phyloP scores from a whole-genome alignment of 2,888 invertebrate genomes.

The Zygogramma bicolorata region DNA sequence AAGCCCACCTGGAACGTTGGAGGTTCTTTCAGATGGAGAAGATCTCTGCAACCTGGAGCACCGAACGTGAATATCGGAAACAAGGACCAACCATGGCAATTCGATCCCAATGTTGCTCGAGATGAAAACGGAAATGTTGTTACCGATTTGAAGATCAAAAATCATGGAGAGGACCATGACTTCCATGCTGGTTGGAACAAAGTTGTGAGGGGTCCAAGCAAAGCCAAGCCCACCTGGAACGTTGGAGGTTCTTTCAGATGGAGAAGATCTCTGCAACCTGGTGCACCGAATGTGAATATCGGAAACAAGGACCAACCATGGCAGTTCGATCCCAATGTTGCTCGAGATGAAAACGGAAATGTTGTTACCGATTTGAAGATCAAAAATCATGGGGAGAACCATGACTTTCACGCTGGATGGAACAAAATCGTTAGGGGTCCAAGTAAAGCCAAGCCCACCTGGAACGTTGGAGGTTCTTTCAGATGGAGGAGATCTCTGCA shows the following conservation, averaged over 20 bases:
- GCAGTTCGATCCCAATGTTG: neutral
- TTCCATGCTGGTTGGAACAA: neutral
- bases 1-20: too few relatives aligned
- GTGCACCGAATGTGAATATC: neutral
- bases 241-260: neutral
- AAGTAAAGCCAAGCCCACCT: conserved; percentile 33
- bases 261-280: neutral
- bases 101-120: neutral
- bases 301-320: neutral
- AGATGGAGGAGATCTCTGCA: conserved; percentile 27
- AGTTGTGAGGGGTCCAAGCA: neutral
- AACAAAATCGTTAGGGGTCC: conserved; percentile 38
- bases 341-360: conserved; percentile 29
- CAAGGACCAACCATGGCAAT: neutral
- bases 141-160: neutral
- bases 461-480: conserved; percentile 42
- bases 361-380: conserved; percentile 29
- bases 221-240: neutral
- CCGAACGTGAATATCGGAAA: neutral
- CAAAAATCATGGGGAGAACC: conserved; percentile 34
- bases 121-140: neutral
- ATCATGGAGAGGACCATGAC: neutral
- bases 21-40: too few relatives aligned
- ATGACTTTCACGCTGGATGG: conserved; percentile 41
- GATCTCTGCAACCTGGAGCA: neutral